These are phyloP conservation scores for Heliangelus exortis DNA, from an alignment of 2,797 vertebrate genomes.

Conservation along the genomic window DNA sequence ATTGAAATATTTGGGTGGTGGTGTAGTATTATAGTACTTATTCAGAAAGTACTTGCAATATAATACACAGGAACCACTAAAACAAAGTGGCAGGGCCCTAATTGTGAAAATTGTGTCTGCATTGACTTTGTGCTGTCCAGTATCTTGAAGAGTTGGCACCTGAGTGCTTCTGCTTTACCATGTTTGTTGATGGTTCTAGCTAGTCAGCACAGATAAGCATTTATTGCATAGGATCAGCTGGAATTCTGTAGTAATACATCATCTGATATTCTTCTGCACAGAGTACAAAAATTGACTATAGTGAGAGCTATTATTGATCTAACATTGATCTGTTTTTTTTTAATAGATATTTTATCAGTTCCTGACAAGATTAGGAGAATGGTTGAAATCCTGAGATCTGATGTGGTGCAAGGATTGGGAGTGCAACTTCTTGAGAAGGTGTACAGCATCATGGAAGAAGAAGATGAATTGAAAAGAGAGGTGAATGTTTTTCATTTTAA, in stretches of 20 bases:
- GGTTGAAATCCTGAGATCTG: conserved; percentile 90
- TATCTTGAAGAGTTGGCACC: no score
- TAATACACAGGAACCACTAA: background rate
- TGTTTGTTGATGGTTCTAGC: background rate
- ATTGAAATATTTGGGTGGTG: background rate
- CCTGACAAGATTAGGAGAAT: conserved; percentile 90
- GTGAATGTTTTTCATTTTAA: conserved; percentile 66
- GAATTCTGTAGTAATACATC: background rate
- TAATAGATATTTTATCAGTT: conserved; percentile 80
- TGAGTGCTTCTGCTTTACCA: background rate
- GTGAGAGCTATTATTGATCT: background rate
- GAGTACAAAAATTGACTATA: background rate
- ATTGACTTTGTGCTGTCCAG: background rate
- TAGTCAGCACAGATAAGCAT: background rate
- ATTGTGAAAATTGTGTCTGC: background rate
- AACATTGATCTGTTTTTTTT: background rate
- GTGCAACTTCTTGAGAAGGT: conserved; percentile 90
- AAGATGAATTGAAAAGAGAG: conserved; percentile 89
- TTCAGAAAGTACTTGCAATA: background rate
- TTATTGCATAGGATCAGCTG: background rate
- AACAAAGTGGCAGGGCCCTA: background rate
- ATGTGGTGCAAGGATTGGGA: conserved; percentile 91
- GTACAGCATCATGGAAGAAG: conserved; percentile 91
- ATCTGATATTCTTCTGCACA: background rate
- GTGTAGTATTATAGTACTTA: background rate